phyloP scores from a whole-genome alignment of 2,888 invertebrate genomes.

The Gymnoscelis rufifasciata region DNA sequence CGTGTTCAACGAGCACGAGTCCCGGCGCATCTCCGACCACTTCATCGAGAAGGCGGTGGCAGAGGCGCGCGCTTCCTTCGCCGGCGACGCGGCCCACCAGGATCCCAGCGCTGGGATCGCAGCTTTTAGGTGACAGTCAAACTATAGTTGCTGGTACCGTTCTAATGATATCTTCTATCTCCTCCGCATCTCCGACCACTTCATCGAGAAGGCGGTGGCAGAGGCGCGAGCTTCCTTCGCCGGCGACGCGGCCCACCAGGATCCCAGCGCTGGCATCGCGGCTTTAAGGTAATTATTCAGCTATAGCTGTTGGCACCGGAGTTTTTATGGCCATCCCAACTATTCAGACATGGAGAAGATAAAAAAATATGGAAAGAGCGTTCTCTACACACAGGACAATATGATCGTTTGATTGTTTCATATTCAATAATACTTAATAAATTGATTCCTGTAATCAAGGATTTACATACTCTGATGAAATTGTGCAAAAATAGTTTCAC shows the following conservation, averaged over 20 bases:
- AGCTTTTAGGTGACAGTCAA: constrained; percentile 83
- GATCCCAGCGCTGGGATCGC: constrained; percentile 84
- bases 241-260: constrained; percentile 81
- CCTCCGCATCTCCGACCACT: constrained; percentile 95
- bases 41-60: constrained; percentile 96
- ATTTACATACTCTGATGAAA: too few species aligned
- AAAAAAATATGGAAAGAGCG: too few species aligned
- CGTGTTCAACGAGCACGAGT: constrained; percentile 97
- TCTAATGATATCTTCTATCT: too few species aligned
- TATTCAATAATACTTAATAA: too few species aligned
- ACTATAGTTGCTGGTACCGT: too few species aligned
- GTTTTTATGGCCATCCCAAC: too few species aligned
- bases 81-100: constrained; percentile 82
- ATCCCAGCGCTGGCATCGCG: constrained; percentile 84
- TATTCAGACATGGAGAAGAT: too few species aligned
- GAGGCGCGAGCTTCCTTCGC: constrained; percentile 94
- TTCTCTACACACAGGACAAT: too few species aligned
- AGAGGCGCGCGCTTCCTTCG: constrained; percentile 93
- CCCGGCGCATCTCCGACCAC: constrained; percentile 93
- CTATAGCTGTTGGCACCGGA: too few species aligned
- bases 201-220: constrained; percentile 94
- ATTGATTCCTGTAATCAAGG: too few species aligned
- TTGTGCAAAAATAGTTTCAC: too few species aligned
- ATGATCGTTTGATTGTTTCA: too few species aligned
- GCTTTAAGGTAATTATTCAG: constrained; percentile 84